Conservation (phyloP, 2,797 vertebrate genomes). For the Sitta carolinensis region DNA sequence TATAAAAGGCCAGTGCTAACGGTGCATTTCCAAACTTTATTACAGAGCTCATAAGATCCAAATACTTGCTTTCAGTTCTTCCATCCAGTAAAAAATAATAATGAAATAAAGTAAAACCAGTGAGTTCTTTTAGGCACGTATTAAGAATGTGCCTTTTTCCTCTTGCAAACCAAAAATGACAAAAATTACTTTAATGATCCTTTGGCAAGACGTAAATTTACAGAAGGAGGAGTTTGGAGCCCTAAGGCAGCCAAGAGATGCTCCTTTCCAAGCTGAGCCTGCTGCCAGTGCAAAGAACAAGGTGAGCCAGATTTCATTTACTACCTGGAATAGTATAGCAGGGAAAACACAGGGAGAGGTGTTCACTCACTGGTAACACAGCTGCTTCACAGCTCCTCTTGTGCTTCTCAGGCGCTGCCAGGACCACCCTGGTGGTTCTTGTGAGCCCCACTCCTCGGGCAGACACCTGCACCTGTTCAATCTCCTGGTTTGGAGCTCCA, state of each 20-base stretch:
- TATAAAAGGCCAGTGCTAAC: not conserved
- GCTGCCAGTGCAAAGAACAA: not conserved
- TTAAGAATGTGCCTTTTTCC: not conserved
- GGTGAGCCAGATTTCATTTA: slow-evolving; percentile 7
- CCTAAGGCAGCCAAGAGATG: not conserved
- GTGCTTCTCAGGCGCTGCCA: not conserved
- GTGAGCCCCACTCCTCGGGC: not conserved
- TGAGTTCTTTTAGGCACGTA: not conserved
- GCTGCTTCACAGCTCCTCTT: not conserved
- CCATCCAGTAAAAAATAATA: not conserved
- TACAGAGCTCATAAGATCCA: not conserved
- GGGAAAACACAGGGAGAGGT: not conserved
- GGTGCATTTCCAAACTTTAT: not conserved
- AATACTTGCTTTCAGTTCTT: not conserved
- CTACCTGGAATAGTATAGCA: not conserved
- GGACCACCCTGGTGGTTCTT: not conserved
- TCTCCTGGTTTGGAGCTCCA: not conserved
- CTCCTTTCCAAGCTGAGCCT: not conserved
- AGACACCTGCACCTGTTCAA: not conserved
- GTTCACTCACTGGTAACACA: not conserved
- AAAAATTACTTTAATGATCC: not conserved
- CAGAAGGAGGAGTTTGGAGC: not conserved
- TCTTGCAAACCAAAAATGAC: not conserved
- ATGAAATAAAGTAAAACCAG: not conserved
- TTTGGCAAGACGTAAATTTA: not conserved